Conservation (phyloP, 2,888 invertebrate species). For the Lomographa bimaculata region DNA sequence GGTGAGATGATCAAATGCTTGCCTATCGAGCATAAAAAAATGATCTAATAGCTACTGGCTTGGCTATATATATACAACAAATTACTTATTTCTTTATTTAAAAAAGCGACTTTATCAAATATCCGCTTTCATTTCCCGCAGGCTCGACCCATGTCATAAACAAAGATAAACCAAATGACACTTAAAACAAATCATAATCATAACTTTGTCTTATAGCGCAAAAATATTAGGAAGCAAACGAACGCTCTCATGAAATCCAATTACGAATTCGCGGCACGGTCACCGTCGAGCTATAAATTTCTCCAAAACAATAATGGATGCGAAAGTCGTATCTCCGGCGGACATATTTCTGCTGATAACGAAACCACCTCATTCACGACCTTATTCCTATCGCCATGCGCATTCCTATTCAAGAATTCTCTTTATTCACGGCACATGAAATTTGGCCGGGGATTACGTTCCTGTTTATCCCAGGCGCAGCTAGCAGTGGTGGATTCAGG, state of each 20-base stretch:
- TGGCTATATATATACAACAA: too few species aligned
- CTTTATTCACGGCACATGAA: conserved; percentile 36
- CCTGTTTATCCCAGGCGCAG: conserved; percentile 39
- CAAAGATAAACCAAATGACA: conserved; percentile 40
- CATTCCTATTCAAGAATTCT: conserved; percentile 32
- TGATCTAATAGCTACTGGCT: too few species aligned
- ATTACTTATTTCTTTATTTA: too few species aligned
- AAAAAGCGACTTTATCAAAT: conserved; percentile 19
- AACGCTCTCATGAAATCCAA: conserved; percentile 52
- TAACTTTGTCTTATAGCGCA: conserved; percentile 44
- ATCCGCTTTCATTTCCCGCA: conserved; percentile 30
- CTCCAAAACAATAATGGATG: conserved; percentile 57
- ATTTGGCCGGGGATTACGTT: conserved; percentile 39
- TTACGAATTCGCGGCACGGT: conserved; percentile 61
- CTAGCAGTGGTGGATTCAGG: too few species aligned
- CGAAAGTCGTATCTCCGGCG: conserved; percentile 38
- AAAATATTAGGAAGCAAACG: conserved; percentile 42
- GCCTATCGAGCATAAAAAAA: too few species aligned
- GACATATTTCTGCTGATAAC: conserved; percentile 39
- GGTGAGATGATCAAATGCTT: too few species aligned
- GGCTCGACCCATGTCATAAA: conserved; percentile 30
- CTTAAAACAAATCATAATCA: conserved; percentile 36
- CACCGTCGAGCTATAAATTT: conserved; percentile 55
- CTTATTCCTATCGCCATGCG: conserved; percentile 35
- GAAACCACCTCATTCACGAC: conserved; percentile 38